Percentiles rank a stretch among this genome's conserved stretches.
Conservation (phyloP, 2,888 invertebrate genomes). For the Papilio demoleus region DNA sequence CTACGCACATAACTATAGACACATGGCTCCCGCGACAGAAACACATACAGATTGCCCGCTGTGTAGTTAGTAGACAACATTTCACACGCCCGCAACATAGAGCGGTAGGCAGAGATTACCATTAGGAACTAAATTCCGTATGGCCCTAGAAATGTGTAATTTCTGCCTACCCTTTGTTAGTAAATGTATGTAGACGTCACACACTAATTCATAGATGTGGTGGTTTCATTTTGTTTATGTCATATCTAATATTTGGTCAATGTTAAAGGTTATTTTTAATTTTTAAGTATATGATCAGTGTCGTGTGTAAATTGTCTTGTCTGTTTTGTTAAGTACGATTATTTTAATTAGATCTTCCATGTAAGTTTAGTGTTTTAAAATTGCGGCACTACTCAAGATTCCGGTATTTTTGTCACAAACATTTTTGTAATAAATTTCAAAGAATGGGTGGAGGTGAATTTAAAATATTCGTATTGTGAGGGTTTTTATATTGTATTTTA, state of each 20-base stretch:
- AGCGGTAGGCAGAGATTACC: slow-evolving; percentile 5
- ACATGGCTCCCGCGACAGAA: slow-evolving; percentile 37
- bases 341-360: background rate
- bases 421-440: background rate
- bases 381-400: no score
- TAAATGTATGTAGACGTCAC: slow-evolving; percentile 33
- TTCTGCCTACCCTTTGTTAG: slow-evolving; percentile 1
- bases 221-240: slow-evolving; percentile 37
- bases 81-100: background rate
- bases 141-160: background rate
- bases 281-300: background rate
- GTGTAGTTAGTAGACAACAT: slow-evolving; percentile 36
- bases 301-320: slow-evolving; percentile 31
- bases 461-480: slow-evolving; percentile 1
- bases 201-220: slow-evolving; percentile 42
- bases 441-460: background rate
- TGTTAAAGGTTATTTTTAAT: slow-evolving; percentile 15
- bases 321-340: slow-evolving; percentile 8
- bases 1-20: slow-evolving; percentile 37
- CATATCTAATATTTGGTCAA: slow-evolving; percentile 33
- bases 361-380: no score
- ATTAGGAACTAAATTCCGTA: background rate
- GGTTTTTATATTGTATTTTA: slow-evolving; percentile 20
- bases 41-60: slow-evolving; percentile 37
- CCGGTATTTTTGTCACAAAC: no score